Evolutionary conservation across 2,113 vertebrate genomes (phyloP), one percentile per base, ranked within the genome.

Genomic region (Dendrocopos noguchii): DNA sequence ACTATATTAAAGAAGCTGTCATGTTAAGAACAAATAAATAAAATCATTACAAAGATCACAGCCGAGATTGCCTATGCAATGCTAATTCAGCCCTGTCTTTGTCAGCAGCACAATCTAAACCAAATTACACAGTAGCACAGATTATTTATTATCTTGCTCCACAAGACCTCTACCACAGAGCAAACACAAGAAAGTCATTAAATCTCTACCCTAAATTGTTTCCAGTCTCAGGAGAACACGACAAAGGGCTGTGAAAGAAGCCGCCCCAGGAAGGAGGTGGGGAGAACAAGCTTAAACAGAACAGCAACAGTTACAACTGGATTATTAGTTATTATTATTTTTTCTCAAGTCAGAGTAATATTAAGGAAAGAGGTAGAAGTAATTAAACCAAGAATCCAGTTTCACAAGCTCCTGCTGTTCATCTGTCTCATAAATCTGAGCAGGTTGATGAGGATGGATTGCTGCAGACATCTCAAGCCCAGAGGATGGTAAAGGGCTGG

Each of bases 91-190:
- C 27, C 28, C 55, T 79, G 39, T 25, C 67, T 82, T 79, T 73
- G 46, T 52, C 9, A 76, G 83, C 42, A 29, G 76, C 70, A 19
- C 34, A 83, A 95, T 74, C 60, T 66, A 80, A 85, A 88, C 52
- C 80, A 94, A 91, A 90, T 90, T 83, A 91, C 94, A 93, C 9
- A 7, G 88, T 90, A 74, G 56, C 44, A 78, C 0, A 3, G 52
- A 78, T 92, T 88, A 88, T 75, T 92, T 88, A 88, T 75, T 88
- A 84, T 29, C 31, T 71, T 78, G 33, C 53, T 92, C 80, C 80
- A 56, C 47, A 67, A 88, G 56, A 94, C 52, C 46, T 86, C 71
- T 81, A 24, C 84, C 3, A 3, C 55, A 80, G 46, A 90, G 28
- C 53, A 95, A 80, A 93, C 17, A 36, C 9, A 44, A 46, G 36